Conservation (phyloP, 2,888 invertebrate species). For the Sinhomidia bicolor region DNA sequence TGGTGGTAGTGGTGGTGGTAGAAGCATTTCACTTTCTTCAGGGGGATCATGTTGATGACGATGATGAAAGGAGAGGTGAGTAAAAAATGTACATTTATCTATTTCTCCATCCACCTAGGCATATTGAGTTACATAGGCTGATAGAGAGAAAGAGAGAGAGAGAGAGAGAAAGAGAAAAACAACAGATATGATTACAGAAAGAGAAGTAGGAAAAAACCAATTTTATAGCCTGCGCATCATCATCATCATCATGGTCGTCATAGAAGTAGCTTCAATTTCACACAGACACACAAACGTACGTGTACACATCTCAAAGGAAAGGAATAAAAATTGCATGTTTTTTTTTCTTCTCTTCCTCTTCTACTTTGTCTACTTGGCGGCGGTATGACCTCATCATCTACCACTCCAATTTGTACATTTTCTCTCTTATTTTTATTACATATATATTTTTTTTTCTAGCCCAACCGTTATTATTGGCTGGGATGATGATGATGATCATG, state of each 20-base stretch:
- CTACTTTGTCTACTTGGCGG: no score
- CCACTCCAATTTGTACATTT: slow-evolving; percentile 6
- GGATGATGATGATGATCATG: neutral
- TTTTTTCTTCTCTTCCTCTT: neutral
- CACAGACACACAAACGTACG: neutral
- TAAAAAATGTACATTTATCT: neutral
- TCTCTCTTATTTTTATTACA: neutral
- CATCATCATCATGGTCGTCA: slow-evolving; percentile 6
- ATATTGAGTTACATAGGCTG: neutral
- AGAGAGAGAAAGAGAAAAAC: neutral
- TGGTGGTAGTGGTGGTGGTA: neutral
- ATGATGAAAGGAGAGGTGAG: neutral
- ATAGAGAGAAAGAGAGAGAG: neutral
- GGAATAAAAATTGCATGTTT: no score
- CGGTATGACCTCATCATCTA: slow-evolving; percentile 60
- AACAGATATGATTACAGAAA: neutral
- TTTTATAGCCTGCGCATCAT: slow-evolving; percentile 21
- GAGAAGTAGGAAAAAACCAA: neutral
- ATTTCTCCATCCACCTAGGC: no score
- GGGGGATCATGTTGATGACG: neutral
- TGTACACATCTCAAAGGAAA: neutral
- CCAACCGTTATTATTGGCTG: neutral
- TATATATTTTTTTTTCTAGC: no score
- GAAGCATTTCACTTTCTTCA: neutral
- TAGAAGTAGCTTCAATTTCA: neutral